These are phyloP conservation scores for Ferdinandea cuprea DNA, from an alignment of 2,888 invertebrate species.

Conservation along the genomic window DNA sequence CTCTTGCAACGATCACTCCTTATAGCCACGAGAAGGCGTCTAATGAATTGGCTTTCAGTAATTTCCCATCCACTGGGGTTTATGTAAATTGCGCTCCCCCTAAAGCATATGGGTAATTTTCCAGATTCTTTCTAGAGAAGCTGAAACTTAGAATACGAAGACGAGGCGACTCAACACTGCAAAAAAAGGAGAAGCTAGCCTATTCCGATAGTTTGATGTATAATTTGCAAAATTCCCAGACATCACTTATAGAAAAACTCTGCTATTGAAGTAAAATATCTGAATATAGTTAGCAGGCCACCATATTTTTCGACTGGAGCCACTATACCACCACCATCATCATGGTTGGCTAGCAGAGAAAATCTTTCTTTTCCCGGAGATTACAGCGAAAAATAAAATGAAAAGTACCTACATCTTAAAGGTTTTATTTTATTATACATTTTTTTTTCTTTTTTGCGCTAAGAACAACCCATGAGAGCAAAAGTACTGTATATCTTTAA, in stretches of 20 bases:
- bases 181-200: no score
- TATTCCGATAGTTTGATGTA: slow-evolving; percentile 37
- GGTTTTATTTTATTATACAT: no score
- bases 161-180: neutral
- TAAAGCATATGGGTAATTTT: slow-evolving; percentile 31
- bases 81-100: slow-evolving; percentile 62
- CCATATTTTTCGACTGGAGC: slow-evolving; percentile 15
- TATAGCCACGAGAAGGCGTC: slow-evolving; percentile 68
- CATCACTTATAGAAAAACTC: slow-evolving; percentile 73
- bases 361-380: slow-evolving; percentile 60
- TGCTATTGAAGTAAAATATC: slow-evolving; percentile 73
- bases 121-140: neutral
- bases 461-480: slow-evolving; percentile 55
- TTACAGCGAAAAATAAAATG: slow-evolving; percentile 12
- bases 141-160: neutral
- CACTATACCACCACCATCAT: slow-evolving; percentile 46
- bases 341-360: slow-evolving; percentile 67
- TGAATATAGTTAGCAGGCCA: slow-evolving; percentile 68
- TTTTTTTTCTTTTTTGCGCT: neutral
- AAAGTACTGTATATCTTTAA: slow-evolving; percentile 55
- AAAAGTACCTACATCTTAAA: slow-evolving; percentile 8
- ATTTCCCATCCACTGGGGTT: slow-evolving; percentile 69
- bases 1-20: slow-evolving; percentile 37
- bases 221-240: slow-evolving; percentile 74
- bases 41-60: slow-evolving; percentile 74